These are phyloP conservation scores for Coenonympha glycerion DNA, from an alignment of 2,888 invertebrate genomes.

Conservation along the genomic window DNA sequence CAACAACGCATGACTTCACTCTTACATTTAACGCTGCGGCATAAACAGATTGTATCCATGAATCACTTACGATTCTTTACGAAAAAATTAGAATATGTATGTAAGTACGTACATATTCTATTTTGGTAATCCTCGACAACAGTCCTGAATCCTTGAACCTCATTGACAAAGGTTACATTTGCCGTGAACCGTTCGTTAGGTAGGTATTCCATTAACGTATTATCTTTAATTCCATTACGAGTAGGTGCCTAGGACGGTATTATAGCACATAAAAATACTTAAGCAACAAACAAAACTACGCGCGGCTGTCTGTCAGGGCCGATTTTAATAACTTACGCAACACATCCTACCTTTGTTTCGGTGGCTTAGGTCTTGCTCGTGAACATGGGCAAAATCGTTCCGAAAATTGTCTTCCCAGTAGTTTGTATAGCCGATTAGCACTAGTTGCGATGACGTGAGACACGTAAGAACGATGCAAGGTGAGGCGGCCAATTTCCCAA, in stretches of 20 bases:
- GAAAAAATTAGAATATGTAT: not conserved
- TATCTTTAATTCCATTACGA: conserved; percentile 17
- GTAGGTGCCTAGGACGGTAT: not conserved
- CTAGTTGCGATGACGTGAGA: conserved; percentile 51
- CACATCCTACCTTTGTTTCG: conserved; percentile 23
- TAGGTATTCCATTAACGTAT: conserved; percentile 12
- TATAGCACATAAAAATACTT: conserved; percentile 10
- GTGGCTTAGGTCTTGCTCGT: conserved; percentile 9
- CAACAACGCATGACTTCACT: not conserved
- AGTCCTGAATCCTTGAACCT: conserved; percentile 8
- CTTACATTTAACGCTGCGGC: not conserved
- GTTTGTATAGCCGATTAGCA: conserved; percentile 56
- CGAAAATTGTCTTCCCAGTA: conserved; percentile 37
- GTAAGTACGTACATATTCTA: conserved; percentile 6
- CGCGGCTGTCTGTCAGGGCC: conserved; percentile 28
- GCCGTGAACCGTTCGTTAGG: not conserved
- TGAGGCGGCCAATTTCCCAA: conserved; percentile 49
- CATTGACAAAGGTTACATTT: conserved; percentile 8
- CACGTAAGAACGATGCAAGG: conserved; percentile 47
- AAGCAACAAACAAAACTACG: conserved; percentile 18
- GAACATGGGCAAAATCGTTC: conserved; percentile 1
- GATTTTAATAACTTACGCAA: conserved; percentile 28
- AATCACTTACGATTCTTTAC: not conserved
- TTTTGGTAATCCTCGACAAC: too few species aligned
- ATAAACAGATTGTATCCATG: not conserved